These are phyloP conservation scores for Coregonus sp. DNA, from an alignment of 2,797 vertebrate species.

Conservation along the genomic window DNA sequence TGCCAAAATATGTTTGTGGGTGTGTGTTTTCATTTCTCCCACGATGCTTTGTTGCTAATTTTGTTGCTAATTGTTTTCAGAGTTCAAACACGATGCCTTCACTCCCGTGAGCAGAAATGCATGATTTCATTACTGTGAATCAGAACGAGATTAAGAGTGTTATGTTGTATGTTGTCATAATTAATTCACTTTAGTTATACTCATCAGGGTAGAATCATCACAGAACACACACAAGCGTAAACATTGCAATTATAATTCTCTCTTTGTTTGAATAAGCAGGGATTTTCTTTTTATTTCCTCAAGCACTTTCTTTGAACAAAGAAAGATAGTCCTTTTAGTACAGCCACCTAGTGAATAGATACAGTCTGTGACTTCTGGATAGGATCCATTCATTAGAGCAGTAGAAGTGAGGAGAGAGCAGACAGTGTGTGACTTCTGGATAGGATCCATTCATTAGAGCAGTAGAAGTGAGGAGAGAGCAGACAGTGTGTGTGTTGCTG, in stretches of 20 bases:
- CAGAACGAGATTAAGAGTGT: constrained; percentile 39
- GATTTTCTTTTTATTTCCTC: constrained; percentile 45
- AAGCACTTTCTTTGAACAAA: constrained; percentile 7
- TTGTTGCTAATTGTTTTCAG: constrained; percentile 60
- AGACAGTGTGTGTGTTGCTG: background rate
- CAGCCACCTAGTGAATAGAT: background rate
- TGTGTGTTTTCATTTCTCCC: constrained; percentile 27
- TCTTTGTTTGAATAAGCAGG: constrained; percentile 45
- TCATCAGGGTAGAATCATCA: constrained; percentile 36
- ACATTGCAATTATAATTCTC: constrained; percentile 17
- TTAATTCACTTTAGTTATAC: constrained; percentile 57
- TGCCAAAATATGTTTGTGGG: constrained; percentile 19
- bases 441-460: too few species aligned
- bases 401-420: constrained; percentile 34
- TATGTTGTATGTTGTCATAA: constrained; percentile 40
- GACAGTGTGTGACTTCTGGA: constrained; percentile 1
- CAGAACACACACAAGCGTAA: constrained; percentile 8
- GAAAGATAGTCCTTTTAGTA: constrained; percentile 32
- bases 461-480: too few species aligned
- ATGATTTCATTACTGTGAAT: constrained; percentile 35
- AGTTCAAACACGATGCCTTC: constrained; percentile 44
- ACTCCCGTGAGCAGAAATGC: constrained; percentile 27
- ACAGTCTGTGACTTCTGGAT: constrained; percentile 9
- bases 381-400: constrained; percentile 29
- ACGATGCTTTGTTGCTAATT: constrained; percentile 42